A percentile compares a stretch with the other conserved stretches of the same genome.
phyloP scores from a whole-genome alignment of 1,140 invertebrate species.

The Papilio aristodemus region DNA sequence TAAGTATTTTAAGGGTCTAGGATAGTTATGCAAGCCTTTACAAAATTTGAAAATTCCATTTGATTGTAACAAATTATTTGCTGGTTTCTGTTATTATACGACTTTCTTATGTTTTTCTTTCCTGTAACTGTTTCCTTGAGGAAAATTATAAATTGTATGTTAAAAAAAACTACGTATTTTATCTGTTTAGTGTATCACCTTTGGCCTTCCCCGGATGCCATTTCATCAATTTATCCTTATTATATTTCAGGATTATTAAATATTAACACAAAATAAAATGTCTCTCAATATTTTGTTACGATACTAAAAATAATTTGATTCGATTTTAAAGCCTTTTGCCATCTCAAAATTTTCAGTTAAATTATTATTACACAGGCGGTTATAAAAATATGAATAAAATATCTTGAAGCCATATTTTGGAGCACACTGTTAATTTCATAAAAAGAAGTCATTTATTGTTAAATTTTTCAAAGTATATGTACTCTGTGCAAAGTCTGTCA shows the following conservation, averaged over 20 bases:
- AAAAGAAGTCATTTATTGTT: too few relatives aligned
- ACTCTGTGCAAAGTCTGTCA: conserved; percentile 2
- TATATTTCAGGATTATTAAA: not conserved
- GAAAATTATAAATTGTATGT: not conserved
- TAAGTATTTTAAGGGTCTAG: too few relatives aligned
- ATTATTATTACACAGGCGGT: too few relatives aligned
- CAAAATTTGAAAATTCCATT: too few relatives aligned
- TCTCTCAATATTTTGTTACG: not conserved
- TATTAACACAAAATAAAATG: too few relatives aligned
- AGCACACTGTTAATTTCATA: too few relatives aligned
- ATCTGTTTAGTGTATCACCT: not conserved
- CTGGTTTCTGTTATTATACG: not conserved
- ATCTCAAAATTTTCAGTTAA: not conserved
- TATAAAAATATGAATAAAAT: too few relatives aligned
- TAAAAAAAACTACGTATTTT: not conserved
- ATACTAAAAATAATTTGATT: not conserved
- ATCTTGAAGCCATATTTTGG: too few relatives aligned
- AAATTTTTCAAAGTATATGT: not conserved
- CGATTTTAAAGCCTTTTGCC: not conserved
- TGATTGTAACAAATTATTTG: too few relatives aligned
- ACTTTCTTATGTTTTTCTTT: not conserved
- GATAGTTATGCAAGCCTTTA: too few relatives aligned
- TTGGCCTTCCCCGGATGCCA: not conserved
- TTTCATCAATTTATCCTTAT: not conserved
- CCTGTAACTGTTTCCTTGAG: conserved; percentile 1